Evolutionary conservation across 1,140 invertebrate genomes (phyloP).

Genomic region (Eupeodes corollae): DNA sequence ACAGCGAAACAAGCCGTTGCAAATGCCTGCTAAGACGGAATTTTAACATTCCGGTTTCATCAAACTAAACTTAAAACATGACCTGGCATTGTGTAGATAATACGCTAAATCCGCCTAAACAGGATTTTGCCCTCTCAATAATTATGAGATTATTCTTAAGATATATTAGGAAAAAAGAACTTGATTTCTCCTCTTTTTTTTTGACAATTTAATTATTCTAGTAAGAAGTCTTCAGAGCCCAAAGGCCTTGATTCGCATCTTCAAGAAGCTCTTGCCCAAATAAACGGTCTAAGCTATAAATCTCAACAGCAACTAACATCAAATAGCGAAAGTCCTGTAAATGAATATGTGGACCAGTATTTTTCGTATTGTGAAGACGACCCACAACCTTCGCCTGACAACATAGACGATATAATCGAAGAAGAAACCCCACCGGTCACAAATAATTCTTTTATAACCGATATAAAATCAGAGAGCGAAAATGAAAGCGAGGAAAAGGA

Average conservation of each 20-base stretch:
- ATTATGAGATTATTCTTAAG: too few species aligned
- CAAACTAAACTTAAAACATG: too few species aligned
- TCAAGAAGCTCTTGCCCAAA: slow-evolving; percentile 28
- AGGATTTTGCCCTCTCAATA: too few species aligned
- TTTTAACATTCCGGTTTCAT: too few species aligned
- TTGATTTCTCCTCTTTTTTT: neutral
- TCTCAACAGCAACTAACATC: slow-evolving; percentile 1
- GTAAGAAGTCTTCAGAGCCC: slow-evolving; percentile 19
- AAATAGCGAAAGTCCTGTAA: neutral
- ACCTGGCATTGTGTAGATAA: too few species aligned
- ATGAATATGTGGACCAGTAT: slow-evolving; percentile 20
- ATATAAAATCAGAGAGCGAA: slow-evolving; percentile 33
- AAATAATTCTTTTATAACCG: too few species aligned
- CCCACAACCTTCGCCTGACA: slow-evolving; percentile 20
- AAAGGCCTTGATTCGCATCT: slow-evolving; percentile 30
- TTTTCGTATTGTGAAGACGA: slow-evolving; percentile 29
- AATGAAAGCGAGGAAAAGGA: slow-evolving; percentile 26
- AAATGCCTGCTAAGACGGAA: too few species aligned
- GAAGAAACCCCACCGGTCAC: slow-evolving; percentile 16
- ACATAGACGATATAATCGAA: slow-evolving; percentile 29
- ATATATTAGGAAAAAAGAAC: neutral
- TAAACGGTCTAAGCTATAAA: slow-evolving; percentile 17
- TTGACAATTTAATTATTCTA: neutral
- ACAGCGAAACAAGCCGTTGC: too few species aligned
- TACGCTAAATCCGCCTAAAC: too few species aligned